Base-by-base conservation (phyloP, 2,113 vertebrate genomes). In the Herpetotheres cachinnans region DNA sequence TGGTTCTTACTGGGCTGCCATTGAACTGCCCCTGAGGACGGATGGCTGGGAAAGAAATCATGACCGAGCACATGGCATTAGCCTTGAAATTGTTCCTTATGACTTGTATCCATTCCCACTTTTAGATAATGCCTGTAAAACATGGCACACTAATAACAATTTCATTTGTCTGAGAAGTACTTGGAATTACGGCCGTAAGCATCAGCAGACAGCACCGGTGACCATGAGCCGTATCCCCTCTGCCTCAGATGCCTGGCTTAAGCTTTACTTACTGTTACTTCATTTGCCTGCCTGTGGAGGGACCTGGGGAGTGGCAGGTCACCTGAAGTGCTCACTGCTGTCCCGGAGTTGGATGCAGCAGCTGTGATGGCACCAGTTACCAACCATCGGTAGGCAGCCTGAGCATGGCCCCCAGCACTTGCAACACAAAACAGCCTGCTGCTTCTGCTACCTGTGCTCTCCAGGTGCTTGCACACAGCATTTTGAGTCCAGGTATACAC, bases 391-490 rank as follows among this genome's bases (percentile, higher is more conserved):
- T 10, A 50, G 47, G 47, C 65, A 82, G 25, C 32, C 55, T 16
- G 69, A 74, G 27, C 2, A 0, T 3, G 59, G 69, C 18, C 27
- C 54, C 65, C 61, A 61, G 56, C 27, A 14, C 38, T 1, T 10
- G 47, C 1, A 12, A 47, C 40, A 67, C 50, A 44, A 50, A 44
- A 0, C 38, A 56, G 47, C 49, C 70, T 32, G 6, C 47, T 78
- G 34, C 56, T 89, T 59, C 80, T 78, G n/a, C 65, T 63, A 2
- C n/a, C 10, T 63, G 38, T 59, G 52, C 65, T 71, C 87, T 67
- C 1, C 1, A 61, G 78, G 69, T 0, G 0, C 38, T 49, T 4
- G 7, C 38, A 47, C 44, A 40, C 44, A 40, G 38, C 27, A 8
- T 44, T 69, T 67, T 32, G 32, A 63, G 50, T 47, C 32, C 47